Evolutionary conservation across 2,888 invertebrate genomes (phyloP), one percentile per base, ranked within the genome.

Genomic region (Thymelicus lineola): DNA sequence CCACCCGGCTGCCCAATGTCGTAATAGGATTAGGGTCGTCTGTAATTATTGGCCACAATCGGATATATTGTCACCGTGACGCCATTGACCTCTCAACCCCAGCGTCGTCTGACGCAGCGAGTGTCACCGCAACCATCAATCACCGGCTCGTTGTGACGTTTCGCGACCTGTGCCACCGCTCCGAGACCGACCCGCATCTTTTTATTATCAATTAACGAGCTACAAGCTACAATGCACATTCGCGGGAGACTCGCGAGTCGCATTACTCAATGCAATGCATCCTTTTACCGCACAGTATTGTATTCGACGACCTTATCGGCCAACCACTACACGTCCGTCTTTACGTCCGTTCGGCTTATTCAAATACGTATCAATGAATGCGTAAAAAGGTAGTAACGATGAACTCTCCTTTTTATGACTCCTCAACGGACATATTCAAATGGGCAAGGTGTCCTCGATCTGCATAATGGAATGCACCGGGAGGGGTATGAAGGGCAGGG

Each of bases 21-120:
- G 57, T 57, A 63, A 63, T 63, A 12, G n/a, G 10, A 38, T 36
- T 17, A 63, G 17, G 63, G 48, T 53, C 17, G 15, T 50, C 28
- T 28, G 53, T 17, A 48, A 62, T 62, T 36, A 57, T 62, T 46
- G 55, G 38, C 48, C 75, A 74, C 77, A 76, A 81, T 79, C 76
- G 82, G 82, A 36, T 58, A 82, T 86, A 87, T 86, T 86, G 86
- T 87, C 80, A 85, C 85, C 82, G 81, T 82, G 85, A 81, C 84
- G 92, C 83, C 92, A 91, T 89, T 93, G 92, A 91, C 92, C 92
- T 84, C 81, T 79, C 88, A 90, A 89, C 89, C 90, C 86, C 76
- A 77, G 79, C 82, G 53, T 61, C 55, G 68, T 82, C 76, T 85
- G 87, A 88, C 88, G 90, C 83, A 86, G 86, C 84, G 82, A 85